phyloP scores from a whole-genome alignment of 2,113 vertebrate genomes.

The Lonchura striata region DNA sequence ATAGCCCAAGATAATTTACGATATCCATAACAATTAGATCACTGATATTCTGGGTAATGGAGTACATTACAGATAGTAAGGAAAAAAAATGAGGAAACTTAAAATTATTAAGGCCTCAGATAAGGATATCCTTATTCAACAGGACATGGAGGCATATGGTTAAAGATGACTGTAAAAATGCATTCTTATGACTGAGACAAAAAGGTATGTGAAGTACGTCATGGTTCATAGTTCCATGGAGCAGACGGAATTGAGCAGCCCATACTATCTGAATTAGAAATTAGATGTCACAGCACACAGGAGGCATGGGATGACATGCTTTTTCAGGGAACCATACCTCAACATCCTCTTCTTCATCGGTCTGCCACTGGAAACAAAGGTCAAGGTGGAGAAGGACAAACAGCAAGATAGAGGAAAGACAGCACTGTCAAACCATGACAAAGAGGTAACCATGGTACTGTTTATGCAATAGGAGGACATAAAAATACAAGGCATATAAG shows the following conservation, averaged over 20 bases:
- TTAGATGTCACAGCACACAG: constrained; percentile 46
- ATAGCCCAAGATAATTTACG: not conserved
- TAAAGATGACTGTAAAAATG: not conserved
- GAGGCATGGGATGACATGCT: constrained; percentile 24
- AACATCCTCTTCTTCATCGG: constrained; percentile 87
- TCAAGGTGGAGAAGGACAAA: constrained; percentile 70
- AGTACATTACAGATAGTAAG: not conserved
- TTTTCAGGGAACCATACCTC: constrained; percentile 79
- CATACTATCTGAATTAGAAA: constrained; percentile 27
- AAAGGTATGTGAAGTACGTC: constrained; percentile 4
- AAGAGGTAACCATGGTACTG: constrained; percentile 7
- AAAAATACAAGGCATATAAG: not conserved
- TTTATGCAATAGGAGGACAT: not conserved
- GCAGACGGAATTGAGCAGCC: not conserved
- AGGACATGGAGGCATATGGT: not conserved
- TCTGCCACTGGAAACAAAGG: constrained; percentile 77
- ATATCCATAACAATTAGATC: not conserved
- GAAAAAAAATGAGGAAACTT: not conserved
- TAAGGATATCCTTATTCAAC: not conserved
- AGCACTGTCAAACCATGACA: not conserved
- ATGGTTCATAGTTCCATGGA: constrained; percentile 1
- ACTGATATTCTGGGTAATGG: not conserved
- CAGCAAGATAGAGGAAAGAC: constrained; percentile 64
- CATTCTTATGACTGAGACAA: not conserved
- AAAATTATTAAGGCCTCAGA: not conserved